Percentiles rank a stretch among this genome's conserved stretches.
Conservation (phyloP, 2,113 vertebrate genomes). For the Syngnathoides biaculeatus region DNA sequence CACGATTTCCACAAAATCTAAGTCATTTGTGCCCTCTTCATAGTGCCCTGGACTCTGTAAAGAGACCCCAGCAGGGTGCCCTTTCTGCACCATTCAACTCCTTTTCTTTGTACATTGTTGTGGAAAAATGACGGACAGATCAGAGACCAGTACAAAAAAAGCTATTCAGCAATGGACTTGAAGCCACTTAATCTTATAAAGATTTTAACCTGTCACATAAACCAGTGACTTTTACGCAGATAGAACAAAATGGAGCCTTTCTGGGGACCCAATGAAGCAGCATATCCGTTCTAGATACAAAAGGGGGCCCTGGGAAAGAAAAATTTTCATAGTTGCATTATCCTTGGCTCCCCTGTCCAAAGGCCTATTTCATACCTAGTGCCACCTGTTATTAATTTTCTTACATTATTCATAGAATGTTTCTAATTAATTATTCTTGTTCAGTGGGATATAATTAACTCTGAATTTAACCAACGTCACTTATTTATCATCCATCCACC, state of each 20-base stretch:
- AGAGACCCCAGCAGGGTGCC: slow-evolving; percentile 34
- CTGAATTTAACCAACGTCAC: neutral
- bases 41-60: slow-evolving; percentile 24
- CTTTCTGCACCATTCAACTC: slow-evolving; percentile 35
- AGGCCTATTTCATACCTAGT: slow-evolving; percentile 72
- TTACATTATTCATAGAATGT: slow-evolving; percentile 70
- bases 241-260: slow-evolving; percentile 78
- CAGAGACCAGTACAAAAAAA: slow-evolving; percentile 58
- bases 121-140: slow-evolving; percentile 60
- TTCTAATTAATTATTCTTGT: slow-evolving; percentile 72
- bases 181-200: slow-evolving; percentile 73
- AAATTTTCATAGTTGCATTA: slow-evolving; percentile 75
- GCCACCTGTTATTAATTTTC: slow-evolving; percentile 81
- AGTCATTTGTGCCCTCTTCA: slow-evolving; percentile 44
- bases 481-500: too few species aligned
- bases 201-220: slow-evolving; percentile 78
- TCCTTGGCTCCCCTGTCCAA: slow-evolving; percentile 66
- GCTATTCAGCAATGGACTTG: slow-evolving; percentile 64
- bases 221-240: slow-evolving; percentile 79
- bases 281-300: slow-evolving; percentile 69
- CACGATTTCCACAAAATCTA: slow-evolving; percentile 38
- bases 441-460: slow-evolving; percentile 58
- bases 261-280: slow-evolving; percentile 64
- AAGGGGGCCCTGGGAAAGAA: slow-evolving; percentile 71
- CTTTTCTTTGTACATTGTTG: slow-evolving; percentile 21